Evolutionary conservation across 1,140 invertebrate species (phyloP).

Genomic region (Euwallacea fornicatus): DNA sequence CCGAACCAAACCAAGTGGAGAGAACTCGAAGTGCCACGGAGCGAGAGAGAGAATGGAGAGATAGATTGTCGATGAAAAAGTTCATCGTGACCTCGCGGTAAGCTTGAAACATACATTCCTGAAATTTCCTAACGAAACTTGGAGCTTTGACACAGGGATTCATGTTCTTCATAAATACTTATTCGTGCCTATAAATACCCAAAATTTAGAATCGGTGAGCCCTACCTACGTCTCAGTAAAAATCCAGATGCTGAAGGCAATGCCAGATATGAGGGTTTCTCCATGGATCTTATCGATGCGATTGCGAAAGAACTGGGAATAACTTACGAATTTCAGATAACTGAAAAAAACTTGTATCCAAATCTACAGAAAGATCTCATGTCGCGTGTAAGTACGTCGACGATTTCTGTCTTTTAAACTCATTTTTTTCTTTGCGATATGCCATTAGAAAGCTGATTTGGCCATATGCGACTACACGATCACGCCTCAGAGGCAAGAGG

Average conservation of each 20-base stretch:
- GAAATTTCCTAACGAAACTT: no score
- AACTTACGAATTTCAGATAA: constrained; percentile 73
- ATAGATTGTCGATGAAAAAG: constrained; percentile 40
- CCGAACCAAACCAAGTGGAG: constrained; percentile 20
- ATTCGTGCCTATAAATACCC: no score
- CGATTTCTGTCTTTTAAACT: neutral
- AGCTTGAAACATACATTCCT: neutral
- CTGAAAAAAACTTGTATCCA: constrained; percentile 66
- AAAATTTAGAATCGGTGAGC: constrained; percentile 65
- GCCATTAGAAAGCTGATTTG: constrained; percentile 80
- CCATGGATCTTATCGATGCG: constrained; percentile 76
- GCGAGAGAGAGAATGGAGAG: constrained; percentile 33
- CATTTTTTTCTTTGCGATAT: neutral
- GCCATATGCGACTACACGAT: constrained; percentile 92
- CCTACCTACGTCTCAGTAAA: constrained; percentile 69
- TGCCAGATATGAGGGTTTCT: constrained; percentile 74
- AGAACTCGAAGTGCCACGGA: constrained; percentile 31
- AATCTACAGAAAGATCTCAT: constrained; percentile 71
- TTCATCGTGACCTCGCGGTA: constrained; percentile 52
- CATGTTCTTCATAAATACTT: neutral
- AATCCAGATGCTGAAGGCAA: constrained; percentile 55
- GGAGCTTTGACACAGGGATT: neutral
- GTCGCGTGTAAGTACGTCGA: constrained; percentile 64
- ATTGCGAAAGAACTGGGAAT: constrained; percentile 77
- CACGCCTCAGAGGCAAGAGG: constrained; percentile 78